A percentile compares a stretch with the other conserved stretches of the same genome.
Evolutionary conservation across 1,140 invertebrate species (phyloP).

Genomic region (Caenorhabditis tropicalis): DNA sequence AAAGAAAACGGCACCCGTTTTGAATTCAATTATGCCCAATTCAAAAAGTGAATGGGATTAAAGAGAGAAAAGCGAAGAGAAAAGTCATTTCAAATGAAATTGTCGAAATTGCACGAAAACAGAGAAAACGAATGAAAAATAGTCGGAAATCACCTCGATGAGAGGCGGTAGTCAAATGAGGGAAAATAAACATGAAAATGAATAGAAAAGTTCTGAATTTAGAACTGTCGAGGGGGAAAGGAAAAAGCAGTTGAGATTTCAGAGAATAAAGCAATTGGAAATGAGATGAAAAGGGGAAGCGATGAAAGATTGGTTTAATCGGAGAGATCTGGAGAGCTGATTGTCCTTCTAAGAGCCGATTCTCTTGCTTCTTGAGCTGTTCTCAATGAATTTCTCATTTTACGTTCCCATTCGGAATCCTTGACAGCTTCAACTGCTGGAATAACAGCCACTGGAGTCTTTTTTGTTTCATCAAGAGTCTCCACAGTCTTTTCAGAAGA

Average conservation of each 20-base stretch:
- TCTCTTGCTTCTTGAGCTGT: neutral
- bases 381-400: conserved; percentile 40
- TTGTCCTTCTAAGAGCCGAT: neutral
- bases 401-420: neutral
- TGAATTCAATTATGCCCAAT: neutral
- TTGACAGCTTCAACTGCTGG: neutral
- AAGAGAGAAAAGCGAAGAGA: too few species aligned
- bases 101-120: conserved; percentile 9
- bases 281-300: neutral
- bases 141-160: neutral
- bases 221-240: neutral
- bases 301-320: conserved; percentile 1
- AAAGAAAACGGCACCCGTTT: neutral
- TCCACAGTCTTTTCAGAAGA: conserved; percentile 46
- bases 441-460: neutral
- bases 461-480: neutral
- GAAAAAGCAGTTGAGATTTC: neutral
- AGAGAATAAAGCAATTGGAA: neutral
- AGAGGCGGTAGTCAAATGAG: neutral
- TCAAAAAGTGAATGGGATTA: conserved; percentile 24
- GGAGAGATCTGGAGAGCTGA: conserved; percentile 36
- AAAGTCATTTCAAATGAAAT: too few species aligned
- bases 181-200: neutral
- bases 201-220: neutral
- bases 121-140: neutral